Conservation (phyloP, 2,797 vertebrate genomes). For the Buphagus erythrorhynchus region DNA sequence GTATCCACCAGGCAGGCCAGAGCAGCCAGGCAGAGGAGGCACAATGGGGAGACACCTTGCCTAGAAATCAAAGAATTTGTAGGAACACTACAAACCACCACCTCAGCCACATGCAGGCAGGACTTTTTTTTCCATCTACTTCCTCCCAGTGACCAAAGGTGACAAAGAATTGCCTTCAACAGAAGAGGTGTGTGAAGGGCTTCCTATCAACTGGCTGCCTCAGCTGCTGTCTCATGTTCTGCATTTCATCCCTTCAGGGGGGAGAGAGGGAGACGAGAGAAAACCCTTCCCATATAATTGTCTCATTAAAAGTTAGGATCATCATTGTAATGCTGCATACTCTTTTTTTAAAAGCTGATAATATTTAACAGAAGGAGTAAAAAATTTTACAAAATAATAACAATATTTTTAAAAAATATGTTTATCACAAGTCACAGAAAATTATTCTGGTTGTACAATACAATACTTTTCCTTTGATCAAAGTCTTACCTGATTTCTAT, state of each 20-base stretch:
- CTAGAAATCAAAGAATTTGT: neutral
- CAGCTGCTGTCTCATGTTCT: neutral
- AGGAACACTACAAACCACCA: neutral
- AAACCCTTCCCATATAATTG: neutral
- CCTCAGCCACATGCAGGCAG: neutral
- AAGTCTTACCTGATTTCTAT: neutral
- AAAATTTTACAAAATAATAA: neutral
- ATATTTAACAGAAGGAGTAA: neutral
- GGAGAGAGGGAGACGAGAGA: neutral
- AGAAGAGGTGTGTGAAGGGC: neutral
- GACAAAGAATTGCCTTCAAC: neutral
- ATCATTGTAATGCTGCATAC: neutral
- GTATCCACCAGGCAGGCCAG: neutral
- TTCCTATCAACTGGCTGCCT: neutral
- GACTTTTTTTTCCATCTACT: neutral
- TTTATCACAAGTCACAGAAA: neutral
- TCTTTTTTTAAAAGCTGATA: neutral
- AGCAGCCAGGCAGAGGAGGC: neutral
- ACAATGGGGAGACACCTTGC: rapidly evolving
- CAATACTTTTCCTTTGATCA: neutral
- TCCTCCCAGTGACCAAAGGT: neutral
- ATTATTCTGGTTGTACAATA: neutral
- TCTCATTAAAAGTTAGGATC: neutral
- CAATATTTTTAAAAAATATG: rapidly evolving
- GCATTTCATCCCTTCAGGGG: neutral